Base-by-base conservation (phyloP, 2,113 vertebrate genomes). In the Amazona vittata region DNA sequence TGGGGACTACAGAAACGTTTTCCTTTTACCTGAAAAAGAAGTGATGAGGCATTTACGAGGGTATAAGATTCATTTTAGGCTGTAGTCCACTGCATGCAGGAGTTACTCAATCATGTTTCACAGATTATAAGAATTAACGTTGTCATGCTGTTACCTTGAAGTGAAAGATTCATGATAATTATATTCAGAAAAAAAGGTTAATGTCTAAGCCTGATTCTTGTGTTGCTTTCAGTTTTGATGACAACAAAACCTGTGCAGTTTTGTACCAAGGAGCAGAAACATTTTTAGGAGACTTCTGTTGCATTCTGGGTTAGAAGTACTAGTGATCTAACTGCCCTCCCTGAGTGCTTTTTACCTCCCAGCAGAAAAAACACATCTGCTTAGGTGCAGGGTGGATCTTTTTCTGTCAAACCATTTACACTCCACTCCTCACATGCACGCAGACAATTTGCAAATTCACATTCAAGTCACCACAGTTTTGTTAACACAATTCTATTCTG, bases 31-130 rank as follows among this genome's bases (percentile, higher is more conserved):
- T 53, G 1, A 41, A 94, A 39, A 83, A 90, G 93, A 95, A 96
- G 46, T 86, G 90, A 86, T 90, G 53, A 47, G 88, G 89, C 88
- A 59, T 59, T 93, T 93, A 92, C 63, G 76, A 46, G 43, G 85
- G 53, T 5, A n/a, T 22, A 37, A 33, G 55, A 39, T 26, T 92
- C 47, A 63, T 81, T 84, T 68, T 69, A 91, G 33, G 15, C 55
- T 37, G 20, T 0, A 89, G 37, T 33, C 33, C 60, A 39, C 39
- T 62, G 33, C 65, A 22, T 26, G 26, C 10, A 75, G 18, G 14
- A 87, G 35, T 8, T 65, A 52, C 92, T 94, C 69, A 94, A 76
- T 53, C 76, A 91, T n/a, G 55, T 91, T 83, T 89, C 74, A 70
- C 9, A 41, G 33, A 26, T 8, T 19, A 76, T 70, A 86, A 86